phyloP scores from a whole-genome alignment of 2,113 vertebrate species.

The Myotis yumanensis region DNA sequence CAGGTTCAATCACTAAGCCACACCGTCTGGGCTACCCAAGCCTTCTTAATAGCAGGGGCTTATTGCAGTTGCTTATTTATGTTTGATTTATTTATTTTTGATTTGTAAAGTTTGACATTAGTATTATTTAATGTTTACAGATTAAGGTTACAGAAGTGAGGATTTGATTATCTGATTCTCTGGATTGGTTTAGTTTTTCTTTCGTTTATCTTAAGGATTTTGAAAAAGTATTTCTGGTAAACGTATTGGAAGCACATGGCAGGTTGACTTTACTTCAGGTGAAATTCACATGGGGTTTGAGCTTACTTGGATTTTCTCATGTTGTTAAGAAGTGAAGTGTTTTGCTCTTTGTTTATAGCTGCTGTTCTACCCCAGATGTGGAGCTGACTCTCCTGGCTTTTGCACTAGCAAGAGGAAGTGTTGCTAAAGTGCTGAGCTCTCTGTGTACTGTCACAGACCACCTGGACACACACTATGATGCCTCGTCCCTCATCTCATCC shows the following conservation, averaged over 20 bases:
- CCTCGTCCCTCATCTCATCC: constrained; percentile 90
- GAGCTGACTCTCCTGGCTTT: constrained; percentile 96
- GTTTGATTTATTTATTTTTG: not conserved
- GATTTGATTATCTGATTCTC: not conserved
- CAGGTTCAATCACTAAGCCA: too few relatives aligned
- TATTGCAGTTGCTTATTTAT: not conserved
- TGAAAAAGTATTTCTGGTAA: constrained; percentile 34
- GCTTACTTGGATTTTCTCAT: constrained; percentile 28
- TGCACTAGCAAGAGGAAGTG: constrained; percentile 94
- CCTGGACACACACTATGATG: constrained; percentile 89
- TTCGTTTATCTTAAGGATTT: constrained; percentile 26
- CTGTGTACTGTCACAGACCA: constrained; percentile 91
- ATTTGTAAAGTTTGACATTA: not conserved
- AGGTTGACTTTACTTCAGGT: not conserved
- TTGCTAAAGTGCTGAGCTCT: constrained; percentile 94
- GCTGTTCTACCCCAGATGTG: constrained; percentile 92
- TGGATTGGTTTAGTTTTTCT: constrained; percentile 32
- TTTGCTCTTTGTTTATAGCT: constrained; percentile 81
- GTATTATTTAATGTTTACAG: not conserved
- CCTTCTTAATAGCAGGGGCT: not conserved
- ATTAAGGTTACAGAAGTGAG: not conserved
- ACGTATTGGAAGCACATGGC: not conserved
- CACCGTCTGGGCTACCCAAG: not conserved
- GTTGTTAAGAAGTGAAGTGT: constrained; percentile 19
- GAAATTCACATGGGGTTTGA: not conserved